phyloP scores from a whole-genome alignment of 2,797 vertebrate genomes.

The Pachyuromys duprasi region DNA sequence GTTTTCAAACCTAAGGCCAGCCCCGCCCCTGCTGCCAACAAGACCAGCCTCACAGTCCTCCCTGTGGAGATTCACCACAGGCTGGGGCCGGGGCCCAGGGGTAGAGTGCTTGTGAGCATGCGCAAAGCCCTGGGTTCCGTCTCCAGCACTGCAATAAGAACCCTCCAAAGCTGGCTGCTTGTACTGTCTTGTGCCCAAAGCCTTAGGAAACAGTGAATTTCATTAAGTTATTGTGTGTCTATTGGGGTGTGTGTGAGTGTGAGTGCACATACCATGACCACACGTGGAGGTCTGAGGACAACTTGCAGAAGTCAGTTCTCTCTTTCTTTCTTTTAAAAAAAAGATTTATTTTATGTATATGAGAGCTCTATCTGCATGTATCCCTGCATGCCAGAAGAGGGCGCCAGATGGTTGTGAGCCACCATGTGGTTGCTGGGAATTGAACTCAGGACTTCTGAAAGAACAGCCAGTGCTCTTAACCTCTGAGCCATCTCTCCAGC shows the following conservation, averaged over 20 bases:
- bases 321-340: background rate
- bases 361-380: no score
- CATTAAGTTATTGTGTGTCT: background rate
- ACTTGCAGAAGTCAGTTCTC: background rate
- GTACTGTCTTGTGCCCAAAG: background rate
- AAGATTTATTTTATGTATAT: no score
- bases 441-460: no score
- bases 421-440: no score
- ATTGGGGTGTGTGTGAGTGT: background rate
- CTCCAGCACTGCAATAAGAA: background rate
- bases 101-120: background rate
- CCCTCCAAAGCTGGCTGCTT: background rate
- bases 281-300: background rate
- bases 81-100: background rate
- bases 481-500: no score
- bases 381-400: no score
- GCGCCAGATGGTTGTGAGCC: no score
- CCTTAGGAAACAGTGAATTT: background rate
- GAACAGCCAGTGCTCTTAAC: no score
- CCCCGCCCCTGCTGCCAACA: background rate
- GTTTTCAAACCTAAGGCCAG: background rate
- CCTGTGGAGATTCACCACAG: background rate
- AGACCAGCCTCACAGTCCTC: background rate
- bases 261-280: no score
- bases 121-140: background rate